These are phyloP conservation scores for Tyrannus savana DNA, from an alignment of 2,113 vertebrate genomes.

Conservation along the genomic window DNA sequence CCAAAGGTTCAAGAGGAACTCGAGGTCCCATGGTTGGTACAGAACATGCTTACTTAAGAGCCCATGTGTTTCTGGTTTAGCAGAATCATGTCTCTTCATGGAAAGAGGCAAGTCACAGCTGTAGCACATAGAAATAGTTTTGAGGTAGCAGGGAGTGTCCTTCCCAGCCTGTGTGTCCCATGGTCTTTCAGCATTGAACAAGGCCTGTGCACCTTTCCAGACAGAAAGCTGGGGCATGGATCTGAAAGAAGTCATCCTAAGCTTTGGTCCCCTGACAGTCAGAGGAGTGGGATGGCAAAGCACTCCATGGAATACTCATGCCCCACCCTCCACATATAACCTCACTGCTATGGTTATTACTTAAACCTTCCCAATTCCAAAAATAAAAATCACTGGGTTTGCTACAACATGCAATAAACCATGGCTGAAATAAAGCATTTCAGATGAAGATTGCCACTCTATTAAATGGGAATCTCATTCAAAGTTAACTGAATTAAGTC, in stretches of 20 bases:
- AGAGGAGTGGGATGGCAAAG: background rate
- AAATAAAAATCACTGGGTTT: background rate
- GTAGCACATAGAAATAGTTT: background rate
- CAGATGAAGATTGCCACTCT: background rate
- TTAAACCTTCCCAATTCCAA: background rate
- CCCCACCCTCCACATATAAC: background rate
- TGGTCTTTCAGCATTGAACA: background rate
- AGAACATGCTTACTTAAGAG: conserved; percentile 18
- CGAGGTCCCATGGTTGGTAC: conserved; percentile 87
- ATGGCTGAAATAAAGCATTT: background rate
- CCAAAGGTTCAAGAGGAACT: conserved; percentile 93
- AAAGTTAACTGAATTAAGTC: background rate
- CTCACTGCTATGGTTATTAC: background rate
- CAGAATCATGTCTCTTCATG: background rate
- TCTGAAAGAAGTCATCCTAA: background rate
- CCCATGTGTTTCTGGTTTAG: background rate
- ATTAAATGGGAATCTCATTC: background rate
- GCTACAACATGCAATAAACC: background rate
- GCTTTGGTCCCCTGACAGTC: background rate
- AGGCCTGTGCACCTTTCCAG: background rate
- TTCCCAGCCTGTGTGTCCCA: background rate
- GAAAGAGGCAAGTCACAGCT: background rate
- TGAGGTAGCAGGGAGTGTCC: background rate
- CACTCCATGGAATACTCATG: background rate
- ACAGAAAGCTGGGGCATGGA: background rate